Evolutionary conservation across 2,888 invertebrate genomes (phyloP).

Genomic region (Willowsia nigromaculata): DNA sequence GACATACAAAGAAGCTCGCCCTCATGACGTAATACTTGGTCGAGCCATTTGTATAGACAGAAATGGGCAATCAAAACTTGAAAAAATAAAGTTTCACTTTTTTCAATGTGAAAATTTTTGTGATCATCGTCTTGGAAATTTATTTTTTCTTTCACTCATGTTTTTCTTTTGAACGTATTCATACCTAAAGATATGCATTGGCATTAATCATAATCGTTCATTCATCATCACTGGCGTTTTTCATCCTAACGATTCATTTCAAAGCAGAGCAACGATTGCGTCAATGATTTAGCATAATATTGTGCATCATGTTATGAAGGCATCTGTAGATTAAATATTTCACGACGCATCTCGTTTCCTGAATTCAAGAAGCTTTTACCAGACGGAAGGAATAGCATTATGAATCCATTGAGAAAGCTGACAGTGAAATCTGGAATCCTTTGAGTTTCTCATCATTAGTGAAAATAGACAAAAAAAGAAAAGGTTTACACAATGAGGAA

Average conservation of each 20-base stretch:
- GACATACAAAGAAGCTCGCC: slow-evolving; percentile 73
- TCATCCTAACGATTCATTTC: too few species aligned
- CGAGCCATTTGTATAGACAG: slow-evolving; percentile 78
- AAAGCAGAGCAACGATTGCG: too few species aligned
- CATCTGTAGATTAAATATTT: not conserved
- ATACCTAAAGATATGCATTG: too few species aligned
- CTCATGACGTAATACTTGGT: slow-evolving; percentile 65
- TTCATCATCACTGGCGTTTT: too few species aligned
- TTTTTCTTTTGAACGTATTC: not conserved
- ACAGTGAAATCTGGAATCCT: not conserved
- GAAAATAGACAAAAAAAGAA: not conserved
- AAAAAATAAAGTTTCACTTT: slow-evolving; percentile 79
- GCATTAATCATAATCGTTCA: too few species aligned
- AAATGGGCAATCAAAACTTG: slow-evolving; percentile 79
- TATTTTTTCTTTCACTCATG: not conserved
- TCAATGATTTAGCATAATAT: too few species aligned
- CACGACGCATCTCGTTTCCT: not conserved
- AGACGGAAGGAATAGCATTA: not conserved
- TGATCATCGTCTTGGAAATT: not conserved
- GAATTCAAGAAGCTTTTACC: not conserved
- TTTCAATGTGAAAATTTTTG: slow-evolving; percentile 75
- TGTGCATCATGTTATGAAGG: too few species aligned
- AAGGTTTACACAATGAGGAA: slow-evolving; percentile 25
- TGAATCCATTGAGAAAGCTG: not conserved
- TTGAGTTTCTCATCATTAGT: slow-evolving; percentile 52